phyloP scores from a whole-genome alignment of 2,888 invertebrate genomes.

The Capitulum mitella region DNA sequence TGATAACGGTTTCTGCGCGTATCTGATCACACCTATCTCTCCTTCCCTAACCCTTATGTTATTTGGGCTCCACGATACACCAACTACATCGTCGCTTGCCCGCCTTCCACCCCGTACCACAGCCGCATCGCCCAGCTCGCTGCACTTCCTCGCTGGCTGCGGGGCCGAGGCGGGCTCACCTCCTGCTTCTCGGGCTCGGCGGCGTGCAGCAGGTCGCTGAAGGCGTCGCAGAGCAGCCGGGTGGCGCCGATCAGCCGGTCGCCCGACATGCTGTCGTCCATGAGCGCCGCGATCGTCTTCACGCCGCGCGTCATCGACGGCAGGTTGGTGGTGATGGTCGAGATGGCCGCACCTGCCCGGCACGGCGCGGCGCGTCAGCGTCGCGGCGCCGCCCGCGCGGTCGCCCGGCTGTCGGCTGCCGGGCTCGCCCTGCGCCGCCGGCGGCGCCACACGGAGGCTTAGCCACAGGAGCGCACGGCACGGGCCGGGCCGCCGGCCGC shows the following conservation, averaged over 20 bases:
- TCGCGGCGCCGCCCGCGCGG: slow-evolving; percentile 1
- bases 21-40: no score
- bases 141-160: no score
- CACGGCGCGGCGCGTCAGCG: slow-evolving; percentile 67
- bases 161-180: background rate
- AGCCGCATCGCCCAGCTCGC: no score
- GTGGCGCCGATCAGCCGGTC: slow-evolving; percentile 86
- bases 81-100: no score
- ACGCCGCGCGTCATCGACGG: slow-evolving; percentile 90
- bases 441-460: no score
- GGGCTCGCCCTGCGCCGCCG: no score
- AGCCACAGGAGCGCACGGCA: background rate
- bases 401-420: background rate
- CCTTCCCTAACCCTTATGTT: no score
- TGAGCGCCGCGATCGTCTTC: slow-evolving; percentile 88
- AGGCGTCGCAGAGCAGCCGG: slow-evolving; percentile 81
- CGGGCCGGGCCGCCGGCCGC: background rate
- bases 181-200: slow-evolving; percentile 26
- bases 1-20: no score
- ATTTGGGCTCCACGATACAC: no score
- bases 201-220: slow-evolving; percentile 51
- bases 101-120: no score
- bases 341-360: slow-evolving; percentile 77
- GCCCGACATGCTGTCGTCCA: slow-evolving; percentile 76
- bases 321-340: slow-evolving; percentile 91